phyloP scores from a whole-genome alignment of 2,797 vertebrate genomes.

The Poecilia velifera region DNA sequence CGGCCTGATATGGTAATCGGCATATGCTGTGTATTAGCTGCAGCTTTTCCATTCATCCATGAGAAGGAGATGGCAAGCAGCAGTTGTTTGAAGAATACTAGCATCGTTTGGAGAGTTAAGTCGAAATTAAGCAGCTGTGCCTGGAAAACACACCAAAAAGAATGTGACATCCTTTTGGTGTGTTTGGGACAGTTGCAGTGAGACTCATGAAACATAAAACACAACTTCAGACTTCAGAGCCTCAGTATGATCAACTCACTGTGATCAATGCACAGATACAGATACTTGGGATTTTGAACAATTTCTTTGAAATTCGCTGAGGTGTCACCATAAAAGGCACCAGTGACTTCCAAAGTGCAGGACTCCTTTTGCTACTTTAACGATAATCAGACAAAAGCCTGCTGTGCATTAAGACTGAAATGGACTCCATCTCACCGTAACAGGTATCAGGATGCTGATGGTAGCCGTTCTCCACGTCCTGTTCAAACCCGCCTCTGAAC shows the following conservation, averaged over 20 bases:
- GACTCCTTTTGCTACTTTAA: not conserved
- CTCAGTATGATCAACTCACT: not conserved
- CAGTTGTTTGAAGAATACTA: not conserved
- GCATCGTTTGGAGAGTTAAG: not conserved
- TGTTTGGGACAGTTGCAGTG: not conserved
- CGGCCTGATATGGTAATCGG: not conserved
- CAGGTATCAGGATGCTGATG: constrained; percentile 80
- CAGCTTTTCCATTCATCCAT: not conserved
- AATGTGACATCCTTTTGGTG: not conserved
- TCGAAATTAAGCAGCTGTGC: not conserved
- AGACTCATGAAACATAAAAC: not conserved
- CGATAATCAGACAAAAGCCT: not conserved
- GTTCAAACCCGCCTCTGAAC: constrained; percentile 83
- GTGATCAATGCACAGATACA: not conserved
- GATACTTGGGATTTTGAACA: not conserved
- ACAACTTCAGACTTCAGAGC: not conserved
- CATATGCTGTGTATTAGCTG: not conserved
- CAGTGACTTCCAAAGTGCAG: not conserved
- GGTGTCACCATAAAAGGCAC: not conserved
- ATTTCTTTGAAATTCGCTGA: not conserved
- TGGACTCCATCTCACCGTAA: constrained; percentile 80
- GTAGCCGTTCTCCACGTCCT: constrained; percentile 81
- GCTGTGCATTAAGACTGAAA: constrained; percentile 8
- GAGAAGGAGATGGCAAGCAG: not conserved
- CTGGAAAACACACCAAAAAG: not conserved